These are phyloP conservation scores for Heterodera schachtii DNA, from an alignment of 1,140 invertebrate genomes.

Conservation along the genomic window DNA sequence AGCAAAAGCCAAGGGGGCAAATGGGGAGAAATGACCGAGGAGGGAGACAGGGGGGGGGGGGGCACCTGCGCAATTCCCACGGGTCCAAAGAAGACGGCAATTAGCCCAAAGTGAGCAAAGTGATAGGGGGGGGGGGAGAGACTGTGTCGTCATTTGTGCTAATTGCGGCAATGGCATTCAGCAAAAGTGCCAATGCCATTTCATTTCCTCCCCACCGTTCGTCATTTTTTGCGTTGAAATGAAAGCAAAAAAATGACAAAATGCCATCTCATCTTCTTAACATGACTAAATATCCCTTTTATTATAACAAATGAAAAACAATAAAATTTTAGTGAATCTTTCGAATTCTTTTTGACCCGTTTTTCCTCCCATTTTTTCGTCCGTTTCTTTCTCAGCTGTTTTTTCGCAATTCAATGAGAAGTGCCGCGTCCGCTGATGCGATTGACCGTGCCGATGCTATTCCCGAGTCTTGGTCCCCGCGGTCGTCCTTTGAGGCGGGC, in stretches of 20 bases:
- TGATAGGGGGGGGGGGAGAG: no score
- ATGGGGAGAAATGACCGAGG: background rate
- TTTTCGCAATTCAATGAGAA: background rate
- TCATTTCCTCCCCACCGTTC: background rate
- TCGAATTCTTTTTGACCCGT: no score
- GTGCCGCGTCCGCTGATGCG: background rate
- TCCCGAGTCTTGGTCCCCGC: constrained; percentile 22
- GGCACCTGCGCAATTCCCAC: background rate
- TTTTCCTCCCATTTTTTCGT: no score
- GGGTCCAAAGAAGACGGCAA: background rate
- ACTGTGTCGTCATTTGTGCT: background rate
- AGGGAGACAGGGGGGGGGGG: background rate
- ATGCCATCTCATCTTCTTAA: no score
- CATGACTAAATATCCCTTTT: no score
- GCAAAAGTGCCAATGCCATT: background rate
- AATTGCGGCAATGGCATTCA: background rate
- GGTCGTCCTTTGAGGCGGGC: background rate
- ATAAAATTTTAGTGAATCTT: no score
- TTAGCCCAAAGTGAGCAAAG: background rate
- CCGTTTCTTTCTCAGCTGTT: no score
- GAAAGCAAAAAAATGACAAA: no score
- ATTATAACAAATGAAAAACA: no score
- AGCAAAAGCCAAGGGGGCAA: background rate
- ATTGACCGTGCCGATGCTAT: constrained; percentile 8
- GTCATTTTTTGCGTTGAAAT: no score